Conservation (phyloP, 1,140 invertebrate species). For the Muscidifurax raptorellus region DNA sequence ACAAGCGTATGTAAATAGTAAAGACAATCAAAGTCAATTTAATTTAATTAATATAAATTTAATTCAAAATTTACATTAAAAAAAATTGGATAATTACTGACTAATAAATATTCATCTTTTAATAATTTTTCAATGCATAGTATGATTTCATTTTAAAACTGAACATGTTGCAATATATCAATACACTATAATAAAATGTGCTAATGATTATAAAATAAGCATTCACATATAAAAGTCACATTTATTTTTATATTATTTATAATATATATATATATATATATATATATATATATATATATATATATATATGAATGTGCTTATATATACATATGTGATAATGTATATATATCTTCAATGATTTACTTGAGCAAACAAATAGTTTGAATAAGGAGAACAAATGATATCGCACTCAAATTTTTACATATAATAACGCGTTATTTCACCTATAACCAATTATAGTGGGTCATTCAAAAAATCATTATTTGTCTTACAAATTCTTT, state of each 20-base stretch:
- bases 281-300: slow-evolving; percentile 16
- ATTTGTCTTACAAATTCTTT: slow-evolving; percentile 40
- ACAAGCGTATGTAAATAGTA: no score
- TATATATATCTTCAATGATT: slow-evolving; percentile 11
- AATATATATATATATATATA: slow-evolving; percentile 40
- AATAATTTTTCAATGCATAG: no score
- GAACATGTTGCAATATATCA: slow-evolving; percentile 29
- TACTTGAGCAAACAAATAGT: slow-evolving; percentile 5
- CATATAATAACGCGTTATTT: slow-evolving; percentile 1
- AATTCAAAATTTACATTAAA: neutral
- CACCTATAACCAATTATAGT: slow-evolving; percentile 29
- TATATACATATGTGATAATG: slow-evolving; percentile 19
- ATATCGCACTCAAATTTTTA: slow-evolving; percentile 6
- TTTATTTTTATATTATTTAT: slow-evolving; percentile 40
- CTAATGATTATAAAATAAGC: slow-evolving; percentile 42
- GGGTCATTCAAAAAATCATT: slow-evolving; percentile 4
- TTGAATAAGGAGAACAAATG: slow-evolving; percentile 16
- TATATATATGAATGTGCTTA: slow-evolving; percentile 27
- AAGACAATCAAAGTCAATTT: neutral
- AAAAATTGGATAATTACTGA: neutral
- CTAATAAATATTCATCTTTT: no score
- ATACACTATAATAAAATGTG: slow-evolving; percentile 31
- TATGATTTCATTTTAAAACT: neutral
- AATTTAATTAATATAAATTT: neutral
- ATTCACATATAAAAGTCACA: slow-evolving; percentile 46